Conservation (phyloP, 1,140 invertebrate genomes). For the Charaxes varanes region DNA sequence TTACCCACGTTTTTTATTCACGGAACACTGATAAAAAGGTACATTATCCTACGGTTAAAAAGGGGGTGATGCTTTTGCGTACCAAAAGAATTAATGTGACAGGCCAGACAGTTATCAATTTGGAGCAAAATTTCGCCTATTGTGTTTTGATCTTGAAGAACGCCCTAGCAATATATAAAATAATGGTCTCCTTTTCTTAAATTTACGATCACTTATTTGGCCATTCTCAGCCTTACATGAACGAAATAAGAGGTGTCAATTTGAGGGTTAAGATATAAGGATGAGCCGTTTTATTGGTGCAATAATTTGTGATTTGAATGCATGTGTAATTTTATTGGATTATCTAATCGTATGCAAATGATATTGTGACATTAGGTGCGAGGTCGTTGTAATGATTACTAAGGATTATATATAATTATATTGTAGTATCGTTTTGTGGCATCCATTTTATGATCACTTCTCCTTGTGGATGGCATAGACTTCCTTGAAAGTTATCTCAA, state of each 20-base stretch:
- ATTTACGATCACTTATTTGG: slow-evolving; percentile 12
- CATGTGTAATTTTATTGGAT: slow-evolving; percentile 15
- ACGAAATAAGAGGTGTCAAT: not conserved
- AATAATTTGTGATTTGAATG: slow-evolving; percentile 17
- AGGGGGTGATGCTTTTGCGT: slow-evolving; percentile 40
- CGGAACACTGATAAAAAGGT: slow-evolving; percentile 30
- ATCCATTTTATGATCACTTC: too few species aligned
- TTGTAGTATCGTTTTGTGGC: too few species aligned
- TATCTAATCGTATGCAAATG: slow-evolving; percentile 2
- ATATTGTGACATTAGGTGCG: not conserved
- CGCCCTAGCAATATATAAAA: slow-evolving; percentile 47
- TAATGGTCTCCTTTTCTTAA: slow-evolving; percentile 18
- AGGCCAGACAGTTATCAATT: slow-evolving; percentile 40
- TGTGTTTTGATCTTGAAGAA: slow-evolving; percentile 37
- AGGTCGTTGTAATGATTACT: too few species aligned
- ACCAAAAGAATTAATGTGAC: slow-evolving; percentile 45
- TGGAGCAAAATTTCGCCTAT: slow-evolving; percentile 29
- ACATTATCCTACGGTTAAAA: slow-evolving; percentile 23
- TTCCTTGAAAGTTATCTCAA: too few species aligned
- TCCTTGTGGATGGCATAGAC: too few species aligned
- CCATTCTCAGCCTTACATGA: slow-evolving; percentile 5
- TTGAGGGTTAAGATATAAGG: slow-evolving; percentile 2
- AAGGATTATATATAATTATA: too few species aligned
- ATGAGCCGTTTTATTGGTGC: slow-evolving; percentile 12
- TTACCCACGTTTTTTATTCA: slow-evolving; percentile 52